Base-by-base conservation (phyloP, 2,888 invertebrate genomes). In the Onchidella celtica region DNA sequence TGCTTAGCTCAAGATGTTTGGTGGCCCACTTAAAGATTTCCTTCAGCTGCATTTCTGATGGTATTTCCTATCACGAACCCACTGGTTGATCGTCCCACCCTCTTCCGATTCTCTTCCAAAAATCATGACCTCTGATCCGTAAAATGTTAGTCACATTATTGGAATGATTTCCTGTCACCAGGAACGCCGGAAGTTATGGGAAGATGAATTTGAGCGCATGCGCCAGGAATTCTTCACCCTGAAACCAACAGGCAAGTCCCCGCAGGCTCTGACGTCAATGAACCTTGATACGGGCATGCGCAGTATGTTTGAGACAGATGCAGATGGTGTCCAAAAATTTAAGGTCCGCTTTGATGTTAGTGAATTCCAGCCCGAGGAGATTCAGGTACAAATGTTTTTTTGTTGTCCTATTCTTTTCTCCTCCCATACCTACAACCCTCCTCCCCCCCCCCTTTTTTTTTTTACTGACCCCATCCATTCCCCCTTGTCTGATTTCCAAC, bases 211-310 rank as follows among this genome's bases (percentile, higher is more conserved):
- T 80, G 90, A 91, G 55, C 87, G 87, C 74, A 91, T 93, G 90
- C 86, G 92, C 17, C 89, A 89, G 27, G 92, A 93, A 83, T 93
- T 93, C 87, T 92, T 92, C 86, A 90, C 90, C 17, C 87, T 93
- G 38, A 92, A 91, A 81, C 93, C 93, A 0, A 85, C 89, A 4
- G 92, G 91, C 57, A 88, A 89, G 72, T 40, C 74, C 36, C 59
- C 78, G 14, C 83, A 79, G 72, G 86, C 87, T 47, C 87, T 88
- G 61, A 85, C 85, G 34, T 87, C 85, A n/a, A 57, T 79, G 55
- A 85, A 88, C 83, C 76, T 90, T 29, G 89, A 90, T 70, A 85
- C 86, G 14, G 81, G 81, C 29, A 78, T 90, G 66, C 86, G 86
- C 68, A 88, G 88, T 29, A 84, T 88, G 68, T 90, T 88, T 83